Percentiles rank a stretch among this genome's conserved stretches.
Conservation (phyloP, 2,797 vertebrate genomes). For the Adrianichthys oophorus region DNA sequence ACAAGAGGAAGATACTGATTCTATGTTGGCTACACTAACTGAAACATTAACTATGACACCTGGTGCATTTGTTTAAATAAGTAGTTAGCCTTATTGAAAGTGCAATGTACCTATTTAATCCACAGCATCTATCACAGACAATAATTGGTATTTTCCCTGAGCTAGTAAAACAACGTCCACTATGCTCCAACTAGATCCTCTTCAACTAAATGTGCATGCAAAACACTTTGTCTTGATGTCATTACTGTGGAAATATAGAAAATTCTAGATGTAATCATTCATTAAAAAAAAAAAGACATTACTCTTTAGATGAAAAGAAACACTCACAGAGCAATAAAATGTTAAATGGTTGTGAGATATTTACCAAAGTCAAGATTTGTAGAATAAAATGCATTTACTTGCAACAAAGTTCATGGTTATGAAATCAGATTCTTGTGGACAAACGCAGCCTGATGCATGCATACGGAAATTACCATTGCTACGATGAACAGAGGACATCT, state of each 20-base stretch:
- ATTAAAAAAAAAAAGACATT: constrained; percentile 8
- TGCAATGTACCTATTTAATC: constrained; percentile 29
- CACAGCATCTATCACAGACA: constrained; percentile 69
- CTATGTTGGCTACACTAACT: constrained; percentile 8
- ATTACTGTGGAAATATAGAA: constrained; percentile 54
- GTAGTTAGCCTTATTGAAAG: constrained; percentile 7
- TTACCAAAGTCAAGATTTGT: constrained; percentile 1
- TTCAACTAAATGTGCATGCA: constrained; percentile 50
- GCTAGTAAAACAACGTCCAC: constrained; percentile 54
- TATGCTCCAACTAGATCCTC: constrained; percentile 35
- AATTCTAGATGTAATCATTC: neutral
- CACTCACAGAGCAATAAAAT: neutral
- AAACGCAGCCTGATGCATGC: constrained; percentile 52
- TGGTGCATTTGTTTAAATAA: constrained; percentile 14
- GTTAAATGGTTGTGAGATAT: constrained; percentile 8
- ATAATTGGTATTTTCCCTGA: constrained; percentile 64
- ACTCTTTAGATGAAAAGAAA: constrained; percentile 4
- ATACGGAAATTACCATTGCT: constrained; percentile 46
- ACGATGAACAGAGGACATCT: constrained; percentile 28
- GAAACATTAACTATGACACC: constrained; percentile 7
- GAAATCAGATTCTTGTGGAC: constrained; percentile 15
- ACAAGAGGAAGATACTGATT: constrained; percentile 17
- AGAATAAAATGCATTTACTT: constrained; percentile 2
- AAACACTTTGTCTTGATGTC: constrained; percentile 62
- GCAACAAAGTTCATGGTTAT: constrained; percentile 34